Evolutionary conservation across 1,140 invertebrate genomes (phyloP), one percentile per base, ranked within the genome.

Genomic region (Hyles vespertilio): DNA sequence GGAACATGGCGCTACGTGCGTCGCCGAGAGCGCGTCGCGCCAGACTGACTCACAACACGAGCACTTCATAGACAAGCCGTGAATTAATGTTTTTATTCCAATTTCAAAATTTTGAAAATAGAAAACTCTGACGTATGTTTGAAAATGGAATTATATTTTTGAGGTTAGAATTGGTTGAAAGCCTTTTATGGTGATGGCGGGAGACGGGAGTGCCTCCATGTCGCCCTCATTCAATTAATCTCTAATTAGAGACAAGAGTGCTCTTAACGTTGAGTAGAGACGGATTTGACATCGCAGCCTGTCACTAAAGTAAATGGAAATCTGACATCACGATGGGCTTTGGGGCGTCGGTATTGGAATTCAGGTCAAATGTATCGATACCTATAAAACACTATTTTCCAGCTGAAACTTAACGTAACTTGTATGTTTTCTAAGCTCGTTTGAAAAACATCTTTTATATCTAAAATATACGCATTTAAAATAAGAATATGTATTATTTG

Each of bases 201-300:
- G 63, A 40, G 62, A 79, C 72, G 78, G 84, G 74, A 75, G 64
- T 72, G 68, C 73, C 70, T 79, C 58, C 57, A 68, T 70, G 67
- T 68, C 65, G 66, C 70, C 69, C 67, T 84, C 72, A 87, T 72
- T 84, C 74, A 84, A 84, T 87, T 87, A 84, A 84, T 82, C 70
- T 74, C 74, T 84, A 84, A 87, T 87, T 84, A 82, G 77, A 74
- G 77, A 67, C 69, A 76, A 79, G 81, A 87, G 82, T 84, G 84
- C 84, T 85, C 78, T 85, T 81, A 80, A 76, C 69, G 77, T 77
- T 74, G 77, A 79, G 73, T 63, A 67, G 77, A 74, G 69, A 61
- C 66, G 69, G 77, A 81, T 79, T 75, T 79, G 79, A 82, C 80
- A 77, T 77, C 75, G 77, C 68, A 65, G 76, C 70, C 67, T 79